Conservation (phyloP, 2,797 vertebrate genomes). For the Apogon hyalosoma region DNA sequence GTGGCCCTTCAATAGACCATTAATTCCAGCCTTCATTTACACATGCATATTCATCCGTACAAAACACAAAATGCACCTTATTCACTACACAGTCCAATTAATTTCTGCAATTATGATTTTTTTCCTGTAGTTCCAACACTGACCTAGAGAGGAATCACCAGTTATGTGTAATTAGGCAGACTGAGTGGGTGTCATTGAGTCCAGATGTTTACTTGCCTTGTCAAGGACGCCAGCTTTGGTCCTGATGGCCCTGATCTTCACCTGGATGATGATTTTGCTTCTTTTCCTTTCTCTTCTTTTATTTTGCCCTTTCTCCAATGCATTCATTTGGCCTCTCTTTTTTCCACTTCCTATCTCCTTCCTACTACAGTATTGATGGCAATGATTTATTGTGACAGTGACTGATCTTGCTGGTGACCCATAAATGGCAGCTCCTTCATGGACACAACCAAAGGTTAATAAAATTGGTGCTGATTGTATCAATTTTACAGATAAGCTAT, state of each 20-base stretch:
- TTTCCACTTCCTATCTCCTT: constrained; percentile 1
- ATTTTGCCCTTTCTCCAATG: background rate
- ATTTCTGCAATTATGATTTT: background rate
- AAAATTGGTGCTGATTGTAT: constrained; percentile 96
- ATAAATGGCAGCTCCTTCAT: constrained; percentile 74
- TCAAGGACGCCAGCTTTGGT: constrained; percentile 44
- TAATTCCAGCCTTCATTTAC: constrained; percentile 24
- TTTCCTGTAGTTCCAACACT: constrained; percentile 18
- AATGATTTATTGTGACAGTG: constrained; percentile 63
- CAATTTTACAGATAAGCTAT: constrained; percentile 98
- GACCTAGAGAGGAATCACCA: constrained; percentile 37
- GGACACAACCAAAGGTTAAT: constrained; percentile 94
- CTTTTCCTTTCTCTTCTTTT: background rate
- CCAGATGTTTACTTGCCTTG: constrained; percentile 61
- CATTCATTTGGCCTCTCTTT: constrained; percentile 11
- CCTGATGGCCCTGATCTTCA: constrained; percentile 31
- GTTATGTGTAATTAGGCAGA: constrained; percentile 49
- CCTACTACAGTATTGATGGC: constrained; percentile 56
- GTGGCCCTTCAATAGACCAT: constrained; percentile 49
- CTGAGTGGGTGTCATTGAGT: constrained; percentile 54
- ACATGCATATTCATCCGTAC: constrained; percentile 22
- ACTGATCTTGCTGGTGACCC: constrained; percentile 67
- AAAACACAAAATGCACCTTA: constrained; percentile 11
- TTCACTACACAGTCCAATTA: constrained; percentile 5
- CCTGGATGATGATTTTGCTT: constrained; percentile 35